Conservation (phyloP, 2,113 vertebrate genomes). For the Eulacestoma nigropectus region DNA sequence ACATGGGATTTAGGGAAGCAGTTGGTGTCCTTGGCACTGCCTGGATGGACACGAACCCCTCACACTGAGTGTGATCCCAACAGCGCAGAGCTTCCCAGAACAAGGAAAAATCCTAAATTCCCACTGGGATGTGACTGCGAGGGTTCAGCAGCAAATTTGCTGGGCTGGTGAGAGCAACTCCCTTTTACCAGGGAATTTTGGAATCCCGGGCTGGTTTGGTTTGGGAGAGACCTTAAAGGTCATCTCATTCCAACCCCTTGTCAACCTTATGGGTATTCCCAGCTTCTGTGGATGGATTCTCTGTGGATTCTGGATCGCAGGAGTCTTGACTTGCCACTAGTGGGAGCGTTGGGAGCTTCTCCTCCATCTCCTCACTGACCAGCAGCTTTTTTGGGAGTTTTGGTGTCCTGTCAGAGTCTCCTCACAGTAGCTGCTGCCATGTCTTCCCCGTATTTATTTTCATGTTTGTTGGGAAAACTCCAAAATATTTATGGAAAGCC, state of each 20-base stretch:
- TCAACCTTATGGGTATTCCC: background rate
- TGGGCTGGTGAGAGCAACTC: background rate
- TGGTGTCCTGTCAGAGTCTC: background rate
- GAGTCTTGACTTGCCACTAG: background rate
- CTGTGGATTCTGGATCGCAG: background rate
- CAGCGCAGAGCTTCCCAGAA: background rate
- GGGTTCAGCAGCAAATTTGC: background rate
- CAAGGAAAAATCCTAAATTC: background rate
- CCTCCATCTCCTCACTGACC: background rate
- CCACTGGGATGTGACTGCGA: background rate
- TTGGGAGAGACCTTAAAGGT: background rate
- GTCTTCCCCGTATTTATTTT: background rate
- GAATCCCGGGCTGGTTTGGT: background rate
- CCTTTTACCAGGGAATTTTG: background rate
- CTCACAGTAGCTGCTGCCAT: background rate
- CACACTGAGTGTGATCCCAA: fast-evolving
- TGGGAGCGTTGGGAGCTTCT: background rate
- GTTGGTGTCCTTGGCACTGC: background rate
- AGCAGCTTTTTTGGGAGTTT: background rate
- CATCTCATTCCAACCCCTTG: background rate
- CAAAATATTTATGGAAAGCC: background rate
- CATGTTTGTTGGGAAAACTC: background rate
- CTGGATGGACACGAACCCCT: fast-evolving
- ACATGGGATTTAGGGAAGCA: fast-evolving
- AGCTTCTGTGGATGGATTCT: background rate